These are phyloP conservation scores for Melipona beecheii DNA, from an alignment of 2,888 invertebrate genomes.

Conservation along the genomic window DNA sequence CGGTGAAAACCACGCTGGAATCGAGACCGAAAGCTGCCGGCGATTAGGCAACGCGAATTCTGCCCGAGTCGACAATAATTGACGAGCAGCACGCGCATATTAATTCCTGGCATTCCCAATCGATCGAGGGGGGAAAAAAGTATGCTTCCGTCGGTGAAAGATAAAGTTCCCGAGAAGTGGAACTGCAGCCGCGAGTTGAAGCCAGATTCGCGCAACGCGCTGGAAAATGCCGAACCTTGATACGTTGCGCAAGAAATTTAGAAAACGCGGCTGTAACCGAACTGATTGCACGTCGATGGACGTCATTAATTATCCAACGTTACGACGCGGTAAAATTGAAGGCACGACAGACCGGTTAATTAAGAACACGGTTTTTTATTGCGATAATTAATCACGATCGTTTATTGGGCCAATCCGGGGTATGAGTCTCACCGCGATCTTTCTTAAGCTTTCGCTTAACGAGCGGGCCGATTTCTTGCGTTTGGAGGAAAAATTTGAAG, in stretches of 20 bases:
- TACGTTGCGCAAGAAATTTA: slow-evolving; percentile 11
- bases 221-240: not conserved
- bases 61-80: not conserved
- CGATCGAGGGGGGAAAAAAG: not conserved
- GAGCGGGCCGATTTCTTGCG: not conserved
- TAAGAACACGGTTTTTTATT: not conserved
- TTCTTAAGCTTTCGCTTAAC: not conserved
- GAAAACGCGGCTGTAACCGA: not conserved
- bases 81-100: not conserved
- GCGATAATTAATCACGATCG: not conserved
- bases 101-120: not conserved
- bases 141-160: not conserved
- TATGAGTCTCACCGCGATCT: not conserved
- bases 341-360: not conserved
- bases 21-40: slow-evolving; percentile 21
- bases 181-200: not conserved
- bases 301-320: not conserved
- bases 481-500: not conserved
- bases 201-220: not conserved
- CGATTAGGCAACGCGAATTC: slow-evolving; percentile 12
- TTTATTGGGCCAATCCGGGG: not conserved
- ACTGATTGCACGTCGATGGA: not conserved
- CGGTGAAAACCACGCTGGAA: not conserved
- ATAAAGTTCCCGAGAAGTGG: not conserved
- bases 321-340: not conserved